Conservation (phyloP, 2,797 vertebrate genomes). For the Kryptopterus vitreolus region DNA sequence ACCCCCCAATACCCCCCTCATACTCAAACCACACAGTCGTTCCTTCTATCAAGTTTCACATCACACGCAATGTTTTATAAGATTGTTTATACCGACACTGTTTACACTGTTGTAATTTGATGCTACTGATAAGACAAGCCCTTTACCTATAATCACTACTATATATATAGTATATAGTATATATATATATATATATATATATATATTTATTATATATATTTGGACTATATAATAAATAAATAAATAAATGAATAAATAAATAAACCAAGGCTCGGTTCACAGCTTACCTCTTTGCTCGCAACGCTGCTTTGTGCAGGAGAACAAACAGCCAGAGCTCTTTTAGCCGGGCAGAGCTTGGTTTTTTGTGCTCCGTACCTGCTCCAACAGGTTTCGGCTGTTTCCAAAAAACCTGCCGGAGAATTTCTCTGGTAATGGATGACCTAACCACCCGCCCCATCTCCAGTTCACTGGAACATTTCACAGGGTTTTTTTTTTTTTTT, state of each 20-base stretch:
- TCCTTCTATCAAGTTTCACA: constrained; percentile 15
- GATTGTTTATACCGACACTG: constrained; percentile 9
- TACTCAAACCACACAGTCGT: too few species aligned
- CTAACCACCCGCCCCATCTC: constrained; percentile 26
- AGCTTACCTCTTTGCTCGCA: constrained; percentile 5
- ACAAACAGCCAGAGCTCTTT: constrained; percentile 12
- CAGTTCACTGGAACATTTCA: constrained; percentile 29
- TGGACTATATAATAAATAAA: too few species aligned
- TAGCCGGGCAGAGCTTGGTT: constrained; percentile 33
- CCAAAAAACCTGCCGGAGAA: constrained; percentile 46
- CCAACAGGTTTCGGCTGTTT: constrained; percentile 57
- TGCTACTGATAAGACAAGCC: constrained; percentile 11
- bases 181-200: too few species aligned
- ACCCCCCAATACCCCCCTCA: too few species aligned
- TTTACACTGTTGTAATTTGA: constrained; percentile 10
- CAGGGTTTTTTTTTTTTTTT: neutral
- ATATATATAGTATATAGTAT: too few species aligned
- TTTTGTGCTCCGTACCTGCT: constrained; percentile 51
- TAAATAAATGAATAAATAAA: too few species aligned
- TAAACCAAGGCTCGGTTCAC: neutral
- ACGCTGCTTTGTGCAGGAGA: neutral
- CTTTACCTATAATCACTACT: neutral
- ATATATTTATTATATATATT: too few species aligned
- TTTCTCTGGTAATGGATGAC: constrained; percentile 51
- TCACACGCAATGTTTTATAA: constrained; percentile 15